A percentile compares a stretch with the other conserved stretches of the same genome.
Evolutionary conservation across 2,888 invertebrate genomes (phyloP).

Genomic region (Conistra vaccinii): DNA sequence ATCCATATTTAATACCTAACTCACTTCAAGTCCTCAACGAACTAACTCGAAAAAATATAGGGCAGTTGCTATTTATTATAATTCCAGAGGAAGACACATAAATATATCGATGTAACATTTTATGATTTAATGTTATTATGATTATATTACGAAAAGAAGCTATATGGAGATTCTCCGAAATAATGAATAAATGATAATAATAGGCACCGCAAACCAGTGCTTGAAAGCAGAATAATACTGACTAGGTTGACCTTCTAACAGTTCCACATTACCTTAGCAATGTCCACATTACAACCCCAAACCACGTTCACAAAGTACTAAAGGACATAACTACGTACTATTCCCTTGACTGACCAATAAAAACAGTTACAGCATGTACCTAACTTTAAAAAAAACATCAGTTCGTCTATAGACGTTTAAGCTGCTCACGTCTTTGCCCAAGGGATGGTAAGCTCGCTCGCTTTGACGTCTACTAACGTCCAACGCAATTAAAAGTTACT

Average conservation of each 20-base stretch:
- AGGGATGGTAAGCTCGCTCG: conserved; percentile 42
- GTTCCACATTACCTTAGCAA: not conserved
- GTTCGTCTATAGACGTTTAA: conserved; percentile 33
- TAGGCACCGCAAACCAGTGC: not conserved
- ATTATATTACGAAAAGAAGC: too few relatives aligned
- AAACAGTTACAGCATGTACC: conserved; percentile 31
- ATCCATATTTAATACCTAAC: too few relatives aligned
- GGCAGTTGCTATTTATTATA: not conserved
- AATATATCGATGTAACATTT: too few relatives aligned
- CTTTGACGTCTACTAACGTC: conserved; percentile 60
- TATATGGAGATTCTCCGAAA: too few relatives aligned
- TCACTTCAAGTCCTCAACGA: not conserved
- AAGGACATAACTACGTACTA: conserved; percentile 26
- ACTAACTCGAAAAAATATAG: not conserved
- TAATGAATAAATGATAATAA: too few relatives aligned
- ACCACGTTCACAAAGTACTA: conserved; percentile 18
- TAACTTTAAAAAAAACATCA: conserved; percentile 46
- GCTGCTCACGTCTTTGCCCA: conserved; percentile 48
- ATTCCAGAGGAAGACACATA: not conserved
- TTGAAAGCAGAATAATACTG: not conserved
- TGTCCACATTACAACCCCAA: conserved; percentile 9
- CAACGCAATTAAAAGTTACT: conserved; percentile 72
- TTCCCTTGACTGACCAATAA: conserved; percentile 46
- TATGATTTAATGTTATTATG: too few relatives aligned
- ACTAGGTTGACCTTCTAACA: not conserved